Evolutionary conservation across 1,140 invertebrate genomes (phyloP).

Genomic region (Radopholus similis): DNA sequence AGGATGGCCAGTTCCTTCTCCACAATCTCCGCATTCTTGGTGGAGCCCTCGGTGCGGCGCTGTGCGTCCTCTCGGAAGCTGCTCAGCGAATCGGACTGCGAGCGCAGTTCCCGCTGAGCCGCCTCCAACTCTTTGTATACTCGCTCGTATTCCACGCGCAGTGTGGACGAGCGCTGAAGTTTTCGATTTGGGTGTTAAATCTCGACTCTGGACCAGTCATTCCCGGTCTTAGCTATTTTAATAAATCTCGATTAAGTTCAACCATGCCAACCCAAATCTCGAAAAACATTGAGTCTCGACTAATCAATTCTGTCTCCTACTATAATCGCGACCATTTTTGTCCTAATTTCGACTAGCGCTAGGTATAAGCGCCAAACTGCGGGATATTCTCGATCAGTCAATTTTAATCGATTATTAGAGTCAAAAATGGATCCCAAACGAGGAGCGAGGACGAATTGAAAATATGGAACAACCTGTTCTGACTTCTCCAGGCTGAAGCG

Average conservation of each 20-base stretch:
- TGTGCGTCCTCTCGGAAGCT: slow-evolving; percentile 16
- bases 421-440: neutral
- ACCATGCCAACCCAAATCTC: too few relatives aligned
- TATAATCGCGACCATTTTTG: too few relatives aligned
- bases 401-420: neutral
- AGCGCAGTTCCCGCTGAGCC: slow-evolving; percentile 17
- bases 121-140: slow-evolving; percentile 23
- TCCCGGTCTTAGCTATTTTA: too few relatives aligned
- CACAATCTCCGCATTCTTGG: slow-evolving; percentile 19
- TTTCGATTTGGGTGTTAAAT: too few relatives aligned
- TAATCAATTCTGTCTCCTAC: too few relatives aligned
- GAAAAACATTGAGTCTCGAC: too few relatives aligned
- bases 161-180: slow-evolving; percentile 29
- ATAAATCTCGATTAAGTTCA: too few relatives aligned
- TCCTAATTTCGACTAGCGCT: too few relatives aligned
- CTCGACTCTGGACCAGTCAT: too few relatives aligned
- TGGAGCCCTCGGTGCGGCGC: neutral
- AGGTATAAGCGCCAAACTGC: too few relatives aligned
- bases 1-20: slow-evolving; percentile 33
- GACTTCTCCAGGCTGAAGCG: slow-evolving; percentile 9
- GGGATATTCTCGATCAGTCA: too few relatives aligned
- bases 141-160: slow-evolving; percentile 32
- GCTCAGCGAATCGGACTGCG: slow-evolving; percentile 19
- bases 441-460: neutral
- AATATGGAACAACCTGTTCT: neutral